These are phyloP conservation scores for Gavialis gangeticus DNA, from an alignment of 2,113 vertebrate genomes.

Conservation along the genomic window DNA sequence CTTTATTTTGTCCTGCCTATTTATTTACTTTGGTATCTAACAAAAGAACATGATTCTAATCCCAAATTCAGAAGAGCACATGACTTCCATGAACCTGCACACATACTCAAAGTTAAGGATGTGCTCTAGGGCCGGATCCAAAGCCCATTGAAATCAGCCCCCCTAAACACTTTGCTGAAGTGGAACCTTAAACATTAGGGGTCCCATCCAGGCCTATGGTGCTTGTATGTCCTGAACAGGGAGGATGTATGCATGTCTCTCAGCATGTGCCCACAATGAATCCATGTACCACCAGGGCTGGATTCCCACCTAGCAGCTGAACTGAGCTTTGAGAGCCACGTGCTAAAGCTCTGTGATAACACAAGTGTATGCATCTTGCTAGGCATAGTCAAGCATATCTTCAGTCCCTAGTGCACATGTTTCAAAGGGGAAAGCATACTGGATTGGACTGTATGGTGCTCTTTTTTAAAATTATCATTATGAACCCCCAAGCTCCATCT, in stretches of 20 bases:
- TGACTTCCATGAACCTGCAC: neutral
- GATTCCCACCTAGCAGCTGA: rapidly evolving
- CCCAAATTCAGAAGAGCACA: neutral
- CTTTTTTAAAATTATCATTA: too few relatives aligned
- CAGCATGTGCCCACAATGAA: rapidly evolving
- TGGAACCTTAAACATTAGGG: neutral
- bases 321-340: rapidly evolving
- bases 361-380: too few relatives aligned
- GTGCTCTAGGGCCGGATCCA: rapidly evolving
- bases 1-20: neutral
- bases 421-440: rapidly evolving
- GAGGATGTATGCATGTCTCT: rapidly evolving
- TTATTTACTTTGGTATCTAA: rapidly evolving
- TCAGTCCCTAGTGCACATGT: neutral
- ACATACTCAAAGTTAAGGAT: rapidly evolving
- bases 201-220: neutral
- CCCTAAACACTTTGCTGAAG: rapidly evolving
- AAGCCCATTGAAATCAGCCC: neutral
- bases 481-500: rapidly evolving
- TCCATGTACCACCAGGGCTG: neutral
- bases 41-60: neutral
- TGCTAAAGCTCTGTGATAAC: neutral
- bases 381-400: rapidly evolving
- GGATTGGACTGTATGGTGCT: rapidly evolving
- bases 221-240: rapidly evolving